Evolutionary conservation across 2,113 vertebrate genomes (phyloP), one percentile per base, ranked within the genome.

Genomic region (Antennarius striatus): DNA sequence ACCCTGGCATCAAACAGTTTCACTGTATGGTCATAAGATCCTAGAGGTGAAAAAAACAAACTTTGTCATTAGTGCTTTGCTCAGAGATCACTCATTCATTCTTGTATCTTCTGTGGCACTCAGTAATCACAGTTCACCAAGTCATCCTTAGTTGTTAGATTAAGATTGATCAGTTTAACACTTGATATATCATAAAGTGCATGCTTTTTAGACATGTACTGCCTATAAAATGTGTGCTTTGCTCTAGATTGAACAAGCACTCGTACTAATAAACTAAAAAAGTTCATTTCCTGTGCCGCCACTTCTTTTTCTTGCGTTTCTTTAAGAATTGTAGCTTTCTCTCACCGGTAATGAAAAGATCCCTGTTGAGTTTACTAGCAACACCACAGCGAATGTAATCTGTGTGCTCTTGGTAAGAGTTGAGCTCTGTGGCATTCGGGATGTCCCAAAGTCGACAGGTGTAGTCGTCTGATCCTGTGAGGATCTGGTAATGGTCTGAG

Each of bases 11-110:
- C 98, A 88, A 97, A 99, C 17, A 99, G 29, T 77, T 95, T 98
- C 62, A 99, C 89, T 0, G 95, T 96, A 80, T 99, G 98, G 87
- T 99, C 98, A 42, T 99, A 99, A 0, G 98, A 97, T 50, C 98
- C 98, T 99, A 75, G 5, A 15, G 50, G 3, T 9, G 56, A 29
- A 69, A 68, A 49, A 5, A 13, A 36, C 1, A 36, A 36, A 56
- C 15, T 22, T 6, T 47, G 1, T 22, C 5, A 45, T 11, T 45
- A 11, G 9, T 9, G 10, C 10, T 10, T 3, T 13, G 10, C 7
- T 11, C 3, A 45, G 12, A 8, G 42, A 11, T 10, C 9, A 15
- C 13, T 6, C 30, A 7, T 30, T 14, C 22, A 40, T 39, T 9
- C 9, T 16, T 52, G 15, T 2, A 50, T 52, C 42, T 54, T 10